A percentile compares a stretch with the other conserved stretches of the same genome.
Conservation (phyloP, 2,113 vertebrate species). For the Ceyx cyanopectus region DNA sequence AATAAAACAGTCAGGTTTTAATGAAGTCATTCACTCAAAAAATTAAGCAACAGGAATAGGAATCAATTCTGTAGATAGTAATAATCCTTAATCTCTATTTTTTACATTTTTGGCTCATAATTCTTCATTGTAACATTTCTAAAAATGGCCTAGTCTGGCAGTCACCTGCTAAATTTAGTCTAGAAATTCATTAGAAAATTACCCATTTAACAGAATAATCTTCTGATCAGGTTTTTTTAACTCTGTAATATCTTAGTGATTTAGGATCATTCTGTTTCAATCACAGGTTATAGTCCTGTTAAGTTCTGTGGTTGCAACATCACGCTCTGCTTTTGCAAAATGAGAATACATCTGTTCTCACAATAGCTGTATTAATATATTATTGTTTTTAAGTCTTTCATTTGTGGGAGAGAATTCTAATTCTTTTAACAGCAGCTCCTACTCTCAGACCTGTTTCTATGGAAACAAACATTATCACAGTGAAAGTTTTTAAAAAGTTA, state of each 20-base stretch:
- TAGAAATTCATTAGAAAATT: background rate
- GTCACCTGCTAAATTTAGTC: background rate
- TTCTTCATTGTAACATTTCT: background rate
- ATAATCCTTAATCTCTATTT: background rate
- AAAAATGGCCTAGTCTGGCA: background rate
- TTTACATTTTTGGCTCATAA: background rate
- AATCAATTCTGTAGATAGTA: background rate
- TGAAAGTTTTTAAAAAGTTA: background rate
- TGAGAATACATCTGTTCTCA: background rate
- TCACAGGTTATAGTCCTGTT: background rate
- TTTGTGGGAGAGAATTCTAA: background rate
- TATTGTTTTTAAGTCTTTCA: slow-evolving; percentile 24
- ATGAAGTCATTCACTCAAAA: background rate
- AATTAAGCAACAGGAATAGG: background rate
- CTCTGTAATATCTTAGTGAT: background rate
- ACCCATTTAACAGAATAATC: background rate
- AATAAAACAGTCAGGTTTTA: background rate
- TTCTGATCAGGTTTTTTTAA: background rate
- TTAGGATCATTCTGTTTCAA: background rate
- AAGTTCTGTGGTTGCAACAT: background rate
- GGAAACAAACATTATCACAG: slow-evolving; percentile 51
- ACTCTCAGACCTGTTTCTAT: slow-evolving; percentile 59
- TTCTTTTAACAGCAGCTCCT: background rate
- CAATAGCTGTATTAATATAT: slow-evolving; percentile 10
- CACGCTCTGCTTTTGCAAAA: background rate